Evolutionary conservation across 2,113 vertebrate species (phyloP), one percentile per base, ranked within the genome.

Genomic region (Myotis davidii): DNA sequence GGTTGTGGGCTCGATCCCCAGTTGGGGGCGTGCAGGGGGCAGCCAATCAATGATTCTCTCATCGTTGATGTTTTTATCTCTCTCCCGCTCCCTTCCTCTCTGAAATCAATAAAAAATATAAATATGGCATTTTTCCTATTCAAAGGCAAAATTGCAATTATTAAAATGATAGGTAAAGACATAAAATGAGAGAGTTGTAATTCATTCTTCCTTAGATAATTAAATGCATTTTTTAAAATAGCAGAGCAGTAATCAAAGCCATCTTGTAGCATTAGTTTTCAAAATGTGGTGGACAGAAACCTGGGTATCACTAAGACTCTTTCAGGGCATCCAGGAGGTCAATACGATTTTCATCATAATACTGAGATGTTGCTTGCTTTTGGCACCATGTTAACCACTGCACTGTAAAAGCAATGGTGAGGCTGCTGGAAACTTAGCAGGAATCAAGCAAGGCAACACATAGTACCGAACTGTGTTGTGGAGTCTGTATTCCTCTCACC

Each of bases 91-190:
- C 39, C 39, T 42, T 42, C 39, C 39, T 42, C 39, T 42, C 39
- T 42, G 39, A 42, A 42, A 42, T 42, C 39, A 42, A 6, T 42
- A 42, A 42, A n/a, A n/a, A n/a, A n/a, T n/a, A n/a, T n/a, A n/a
- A n/a, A 59, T 59, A 11, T 82, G 37, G 59, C 89, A 78, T 27
- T 84, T 95, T 96, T 95, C 70, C 86, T 92, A 86, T 94, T n/a
- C 61, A 93, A 93, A 96, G n/a, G 37, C 59, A 91, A 83, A 61
- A 88, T 77, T 93, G 88, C 4, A 95, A 52, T 95, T 76, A 95
- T 45, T 93, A 91, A 84, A 87, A 50, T 91, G n/a, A 67, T 10
- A 67, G 12, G 77, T 85, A 91, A 93, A 93, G 94, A 42, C 34
- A 94, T 20, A 74, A 79, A 48, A 70, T 84, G 70, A 88, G 79